These are phyloP conservation scores for Diarsia mendica DNA, from an alignment of 2,888 invertebrate species.

Conservation along the genomic window DNA sequence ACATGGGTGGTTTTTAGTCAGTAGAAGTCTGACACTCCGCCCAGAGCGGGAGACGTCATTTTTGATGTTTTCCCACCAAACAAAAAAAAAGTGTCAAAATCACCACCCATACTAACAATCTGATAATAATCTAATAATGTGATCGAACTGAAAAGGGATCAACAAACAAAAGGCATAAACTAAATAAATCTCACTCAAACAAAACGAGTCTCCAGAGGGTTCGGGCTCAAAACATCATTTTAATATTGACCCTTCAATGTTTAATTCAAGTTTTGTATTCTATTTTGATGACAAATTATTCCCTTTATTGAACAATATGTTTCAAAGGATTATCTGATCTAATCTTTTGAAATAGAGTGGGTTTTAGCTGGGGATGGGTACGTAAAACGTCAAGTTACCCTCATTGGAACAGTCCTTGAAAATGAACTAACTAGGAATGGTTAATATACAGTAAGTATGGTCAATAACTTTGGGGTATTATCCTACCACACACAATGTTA, in stretches of 20 bases:
- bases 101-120: neutral
- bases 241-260: slow-evolving; percentile 53
- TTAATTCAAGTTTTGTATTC: slow-evolving; percentile 51
- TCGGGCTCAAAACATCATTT: slow-evolving; percentile 42
- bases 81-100: neutral
- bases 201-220: slow-evolving; percentile 27
- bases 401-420: slow-evolving; percentile 22
- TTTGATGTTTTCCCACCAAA: no score
- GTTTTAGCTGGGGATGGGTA: slow-evolving; percentile 24
- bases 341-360: neutral
- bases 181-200: slow-evolving; percentile 34
- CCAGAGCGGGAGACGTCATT: no score
- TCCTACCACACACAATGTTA: no score
- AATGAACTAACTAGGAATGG: slow-evolving; percentile 10
- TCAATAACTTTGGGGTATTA: neutral
- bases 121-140: neutral
- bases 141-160: slow-evolving; percentile 18
- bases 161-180: slow-evolving; percentile 14
- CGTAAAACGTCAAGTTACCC: slow-evolving; percentile 19
- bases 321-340: slow-evolving; percentile 1
- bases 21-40: no score
- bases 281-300: slow-evolving; percentile 60
- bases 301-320: slow-evolving; percentile 3
- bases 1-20: no score
- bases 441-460: neutral